Evolutionary conservation across 2,113 vertebrate species (phyloP).

Genomic region (Mirza zaza): DNA sequence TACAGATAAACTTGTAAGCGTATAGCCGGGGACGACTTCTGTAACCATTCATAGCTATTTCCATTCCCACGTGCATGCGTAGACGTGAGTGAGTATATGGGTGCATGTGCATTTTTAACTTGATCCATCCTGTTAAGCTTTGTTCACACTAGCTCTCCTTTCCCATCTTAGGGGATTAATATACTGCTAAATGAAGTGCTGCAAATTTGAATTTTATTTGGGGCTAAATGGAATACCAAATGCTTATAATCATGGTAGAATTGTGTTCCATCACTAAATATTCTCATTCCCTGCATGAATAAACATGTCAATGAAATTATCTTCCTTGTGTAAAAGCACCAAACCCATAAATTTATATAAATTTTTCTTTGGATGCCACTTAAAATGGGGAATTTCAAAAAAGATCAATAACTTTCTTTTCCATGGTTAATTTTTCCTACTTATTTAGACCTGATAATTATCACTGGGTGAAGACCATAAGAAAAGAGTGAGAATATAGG

Average conservation of each 20-base stretch:
- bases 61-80: conserved; percentile 53
- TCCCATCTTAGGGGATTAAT: conserved; percentile 81
- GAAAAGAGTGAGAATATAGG: neutral
- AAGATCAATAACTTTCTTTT: neutral
- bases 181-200: conserved; percentile 86
- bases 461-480: neutral
- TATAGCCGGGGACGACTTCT: neutral
- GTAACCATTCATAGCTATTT: neutral
- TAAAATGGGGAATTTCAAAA: neutral
- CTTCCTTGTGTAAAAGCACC: neutral
- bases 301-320: neutral
- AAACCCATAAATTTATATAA: neutral
- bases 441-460: neutral
- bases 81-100: rapidly evolving
- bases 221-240: conserved; percentile 83
- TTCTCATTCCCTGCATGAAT: neutral
- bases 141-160: conserved; percentile 80
- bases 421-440: neutral
- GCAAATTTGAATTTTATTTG: conserved; percentile 83
- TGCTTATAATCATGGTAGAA: conserved; percentile 72
- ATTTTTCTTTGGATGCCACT: neutral
- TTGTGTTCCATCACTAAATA: neutral
- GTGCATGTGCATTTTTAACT: conserved; percentile 74
- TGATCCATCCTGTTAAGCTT: conserved; percentile 77
- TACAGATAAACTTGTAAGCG: neutral